Evolutionary conservation across 2,113 vertebrate genomes (phyloP), one percentile per base, ranked within the genome.

Genomic region (Protomyctophum bolini): DNA sequence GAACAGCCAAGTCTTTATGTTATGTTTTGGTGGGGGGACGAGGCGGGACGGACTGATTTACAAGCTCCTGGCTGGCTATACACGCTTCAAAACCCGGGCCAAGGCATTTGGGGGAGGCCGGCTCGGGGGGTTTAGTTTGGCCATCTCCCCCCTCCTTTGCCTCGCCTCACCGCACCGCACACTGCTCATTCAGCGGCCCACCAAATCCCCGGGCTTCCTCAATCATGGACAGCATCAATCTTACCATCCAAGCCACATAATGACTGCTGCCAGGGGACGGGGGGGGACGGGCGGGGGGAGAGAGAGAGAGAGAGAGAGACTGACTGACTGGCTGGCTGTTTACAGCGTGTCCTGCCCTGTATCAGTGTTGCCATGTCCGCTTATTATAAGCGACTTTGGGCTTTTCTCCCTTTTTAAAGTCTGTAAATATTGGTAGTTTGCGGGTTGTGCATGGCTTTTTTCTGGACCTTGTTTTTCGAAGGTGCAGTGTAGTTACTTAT

Each of bases 41-140:
- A n/a, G n/a, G n/a, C n/a, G n/a, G n/a, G n/a, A n/a, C n/a, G n/a
- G 75, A 83, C 86, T 87, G 83, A 89, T 90, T 88, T 90, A 87
- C 81, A 73, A 86, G 71, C 82, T 65, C 58, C 68, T 83, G 72
- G 84, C 79, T 68, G 79, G 74, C 67, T 56, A 21, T 21, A 21
- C 21, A 3, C 33, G 33, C 5, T 41, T 73, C 73, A 72, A 41
- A 41, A 41, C 58, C 71, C 69, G 72, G 71, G 74, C 86, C 68
- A 65, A 81, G 74, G 77, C 79, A 70, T 62, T 72, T 64, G 84
- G 85, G 87, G 84, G 86, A 87, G 82, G 82, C 86, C 85, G 74
- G 75, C 61, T 56, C 46, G 5, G 73, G 5, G 73, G 88, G 82
- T 90, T 90, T 87, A 82, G 82, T 77, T 90, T 88, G 89, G 81